Conservation (phyloP, 2,113 vertebrate genomes). For the Galbula dea region DNA sequence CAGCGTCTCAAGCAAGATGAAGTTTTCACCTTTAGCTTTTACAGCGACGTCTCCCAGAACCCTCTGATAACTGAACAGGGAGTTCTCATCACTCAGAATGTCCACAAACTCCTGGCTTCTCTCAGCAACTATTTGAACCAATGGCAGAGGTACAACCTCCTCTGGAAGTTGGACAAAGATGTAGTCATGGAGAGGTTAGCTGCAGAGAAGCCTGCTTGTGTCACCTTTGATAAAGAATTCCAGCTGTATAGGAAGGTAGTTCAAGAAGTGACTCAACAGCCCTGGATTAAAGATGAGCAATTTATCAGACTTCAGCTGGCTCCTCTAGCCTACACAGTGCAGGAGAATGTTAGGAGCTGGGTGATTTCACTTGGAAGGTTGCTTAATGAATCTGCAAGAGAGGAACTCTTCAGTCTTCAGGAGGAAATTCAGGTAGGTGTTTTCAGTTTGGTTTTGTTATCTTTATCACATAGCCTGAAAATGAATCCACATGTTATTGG, state of each 20-base stretch:
- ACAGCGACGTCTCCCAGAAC: slow-evolving; percentile 79
- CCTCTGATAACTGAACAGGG: slow-evolving; percentile 79
- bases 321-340: slow-evolving; percentile 75
- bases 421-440: slow-evolving; percentile 80
- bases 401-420: slow-evolving; percentile 78
- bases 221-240: slow-evolving; percentile 84
- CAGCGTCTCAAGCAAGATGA: slow-evolving; percentile 77
- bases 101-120: slow-evolving; percentile 77
- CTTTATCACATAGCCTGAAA: background rate
- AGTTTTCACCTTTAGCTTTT: slow-evolving; percentile 79
- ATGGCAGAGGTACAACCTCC: slow-evolving; percentile 84
- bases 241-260: slow-evolving; percentile 78
- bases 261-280: slow-evolving; percentile 77
- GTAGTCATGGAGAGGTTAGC: slow-evolving; percentile 84
- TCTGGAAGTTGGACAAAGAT: slow-evolving; percentile 87
- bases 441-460: background rate
- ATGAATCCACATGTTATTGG: background rate
- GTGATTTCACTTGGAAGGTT: slow-evolving; percentile 81
- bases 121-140: slow-evolving; percentile 74
- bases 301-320: slow-evolving; percentile 83
- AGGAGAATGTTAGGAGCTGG: slow-evolving; percentile 81
- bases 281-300: slow-evolving; percentile 76
- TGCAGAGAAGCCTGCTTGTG: slow-evolving; percentile 78
- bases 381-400: slow-evolving; percentile 82
- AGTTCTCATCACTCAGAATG: slow-evolving; percentile 76